phyloP scores from a whole-genome alignment of 2,888 invertebrate species.

The Mesorhabditis spiculigera region DNA sequence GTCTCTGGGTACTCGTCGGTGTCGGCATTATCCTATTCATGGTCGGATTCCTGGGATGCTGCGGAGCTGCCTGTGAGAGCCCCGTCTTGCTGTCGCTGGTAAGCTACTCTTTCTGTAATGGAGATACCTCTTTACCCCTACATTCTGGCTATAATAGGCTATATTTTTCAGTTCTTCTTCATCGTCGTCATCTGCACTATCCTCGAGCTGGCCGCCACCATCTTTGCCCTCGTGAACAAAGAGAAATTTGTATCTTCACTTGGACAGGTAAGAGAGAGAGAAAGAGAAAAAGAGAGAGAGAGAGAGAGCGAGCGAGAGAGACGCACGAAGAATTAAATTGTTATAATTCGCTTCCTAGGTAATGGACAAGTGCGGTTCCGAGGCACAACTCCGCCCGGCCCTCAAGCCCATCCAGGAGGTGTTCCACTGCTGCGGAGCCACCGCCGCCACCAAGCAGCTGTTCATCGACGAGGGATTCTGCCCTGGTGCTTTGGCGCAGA shows the following conservation, averaged over 20 bases:
- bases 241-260: slow-evolving; percentile 41
- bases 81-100: slow-evolving; percentile 48
- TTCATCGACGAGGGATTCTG: slow-evolving; percentile 39
- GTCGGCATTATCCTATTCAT: slow-evolving; percentile 52
- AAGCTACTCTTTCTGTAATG: slow-evolving; percentile 8
- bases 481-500: slow-evolving; percentile 2
- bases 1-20: slow-evolving; percentile 54
- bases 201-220: slow-evolving; percentile 43
- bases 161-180: slow-evolving; percentile 45
- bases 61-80: slow-evolving; percentile 53
- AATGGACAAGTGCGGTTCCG: slow-evolving; percentile 35
- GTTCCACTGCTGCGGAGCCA: slow-evolving; percentile 54
- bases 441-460: slow-evolving; percentile 30
- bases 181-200: slow-evolving; percentile 45
- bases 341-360: slow-evolving; percentile 19
- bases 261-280: slow-evolving; percentile 25
- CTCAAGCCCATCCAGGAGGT: slow-evolving; percentile 50
- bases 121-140: slow-evolving; percentile 4
- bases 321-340: neutral
- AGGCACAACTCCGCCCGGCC: slow-evolving; percentile 32
- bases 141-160: too few species aligned
- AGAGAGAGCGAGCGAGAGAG: neutral
- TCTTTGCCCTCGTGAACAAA: slow-evolving; percentile 44
- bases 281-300: neutral
- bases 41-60: slow-evolving; percentile 56